phyloP scores from a whole-genome alignment of 2,797 vertebrate species.

The Rhodeus uyekii region DNA sequence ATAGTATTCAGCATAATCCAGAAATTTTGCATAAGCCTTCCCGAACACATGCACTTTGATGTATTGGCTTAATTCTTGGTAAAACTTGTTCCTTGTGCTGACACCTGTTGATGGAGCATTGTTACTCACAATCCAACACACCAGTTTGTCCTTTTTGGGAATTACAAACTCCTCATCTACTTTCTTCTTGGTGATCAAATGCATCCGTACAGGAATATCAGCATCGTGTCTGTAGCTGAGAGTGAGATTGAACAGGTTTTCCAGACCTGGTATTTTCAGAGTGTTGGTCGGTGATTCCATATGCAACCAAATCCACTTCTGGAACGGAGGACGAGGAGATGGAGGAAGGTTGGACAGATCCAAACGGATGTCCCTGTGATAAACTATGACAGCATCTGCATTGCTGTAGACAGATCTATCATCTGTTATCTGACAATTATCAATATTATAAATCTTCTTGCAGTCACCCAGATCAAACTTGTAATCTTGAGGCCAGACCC shows the following conservation, averaged over 20 bases:
- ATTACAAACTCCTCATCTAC: conserved; percentile 78
- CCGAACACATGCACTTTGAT: conserved; percentile 82
- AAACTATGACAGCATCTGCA: conserved; percentile 81
- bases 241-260: conserved; percentile 86
- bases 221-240: conserved; percentile 86
- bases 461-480: conserved; percentile 81
- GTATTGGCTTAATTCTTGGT: conserved; percentile 81
- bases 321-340: conserved; percentile 80
- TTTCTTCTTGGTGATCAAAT: conserved; percentile 72
- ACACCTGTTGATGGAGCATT: conserved; percentile 62
- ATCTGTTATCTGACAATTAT: conserved; percentile 81
- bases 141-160: conserved; percentile 82
- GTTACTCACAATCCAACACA: conserved; percentile 91
- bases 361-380: conserved; percentile 79
- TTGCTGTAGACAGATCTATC: conserved; percentile 78
- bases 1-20: conserved; percentile 81
- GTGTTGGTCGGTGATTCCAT: conserved; percentile 87
- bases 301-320: conserved; percentile 92
- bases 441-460: conserved; percentile 77
- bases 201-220: conserved; percentile 84
- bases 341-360: conserved; percentile 81
- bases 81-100: conserved; percentile 65
- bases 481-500: conserved; percentile 86
- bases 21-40: conserved; percentile 73
- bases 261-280: conserved; percentile 76